phyloP scores from a whole-genome alignment of 2,797 vertebrate species.

The Poeciliopsis gracilis region DNA sequence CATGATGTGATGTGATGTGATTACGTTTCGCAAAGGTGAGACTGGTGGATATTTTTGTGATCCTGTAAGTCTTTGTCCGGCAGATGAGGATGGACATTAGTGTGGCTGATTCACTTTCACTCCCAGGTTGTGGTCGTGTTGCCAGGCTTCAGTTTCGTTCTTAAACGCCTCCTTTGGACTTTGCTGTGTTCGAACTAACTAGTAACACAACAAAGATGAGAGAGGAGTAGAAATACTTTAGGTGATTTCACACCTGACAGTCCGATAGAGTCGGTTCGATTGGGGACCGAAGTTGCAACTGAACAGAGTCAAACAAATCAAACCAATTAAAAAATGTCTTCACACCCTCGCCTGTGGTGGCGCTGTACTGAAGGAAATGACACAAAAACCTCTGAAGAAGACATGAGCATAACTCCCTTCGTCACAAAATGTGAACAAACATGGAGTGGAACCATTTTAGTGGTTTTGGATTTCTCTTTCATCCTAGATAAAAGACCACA shows the following conservation, averaged over 20 bases:
- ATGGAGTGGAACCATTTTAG: no score
- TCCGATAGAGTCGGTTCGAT: no score
- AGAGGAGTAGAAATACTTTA: neutral
- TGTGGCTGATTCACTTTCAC: conserved; percentile 54
- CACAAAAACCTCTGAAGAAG: no score
- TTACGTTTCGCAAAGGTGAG: conserved; percentile 42
- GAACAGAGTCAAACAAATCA: neutral
- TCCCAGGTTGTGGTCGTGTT: neutral
- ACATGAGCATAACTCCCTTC: no score
- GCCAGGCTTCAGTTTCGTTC: neutral
- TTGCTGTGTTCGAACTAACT: neutral
- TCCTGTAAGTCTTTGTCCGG: conserved; percentile 31
- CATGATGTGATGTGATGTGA: conserved; percentile 60
- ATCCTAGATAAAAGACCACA: no score
- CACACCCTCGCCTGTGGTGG: no score
- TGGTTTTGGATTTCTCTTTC: no score
- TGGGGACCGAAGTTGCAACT: no score
- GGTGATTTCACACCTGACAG: no score
- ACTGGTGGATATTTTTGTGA: conserved; percentile 8
- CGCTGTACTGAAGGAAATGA: no score
- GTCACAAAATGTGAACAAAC: no score
- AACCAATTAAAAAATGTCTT: neutral
- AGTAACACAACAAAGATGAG: neutral
- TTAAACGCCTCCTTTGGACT: neutral
- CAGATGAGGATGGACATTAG: conserved; percentile 28